These are phyloP conservation scores for Spinus olivaceus DNA, from an alignment of 2,797 vertebrate genomes.

Conservation along the genomic window DNA sequence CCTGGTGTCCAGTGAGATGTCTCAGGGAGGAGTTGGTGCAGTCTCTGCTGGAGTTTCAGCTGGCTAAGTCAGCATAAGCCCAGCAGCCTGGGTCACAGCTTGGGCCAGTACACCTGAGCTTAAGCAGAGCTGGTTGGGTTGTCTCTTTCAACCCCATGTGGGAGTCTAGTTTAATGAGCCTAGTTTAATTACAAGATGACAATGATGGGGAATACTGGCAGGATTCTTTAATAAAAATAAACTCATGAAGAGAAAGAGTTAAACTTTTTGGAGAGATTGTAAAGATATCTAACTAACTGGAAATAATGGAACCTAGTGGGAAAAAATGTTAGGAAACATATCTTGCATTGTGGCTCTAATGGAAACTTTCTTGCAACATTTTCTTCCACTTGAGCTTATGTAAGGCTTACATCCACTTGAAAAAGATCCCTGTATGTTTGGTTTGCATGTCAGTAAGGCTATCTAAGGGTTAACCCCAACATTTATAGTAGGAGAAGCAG, in stretches of 20 bases:
- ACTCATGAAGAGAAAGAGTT: not conserved
- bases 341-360: not conserved
- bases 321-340: not conserved
- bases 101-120: not conserved
- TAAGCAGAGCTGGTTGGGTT: not conserved
- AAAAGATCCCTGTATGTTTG: not conserved
- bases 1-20: not conserved
- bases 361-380: not conserved
- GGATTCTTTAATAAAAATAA: not conserved
- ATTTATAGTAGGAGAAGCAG: not conserved
- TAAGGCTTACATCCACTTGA: not conserved
- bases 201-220: not conserved
- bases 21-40: not conserved
- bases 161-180: not conserved
- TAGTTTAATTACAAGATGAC: not conserved
- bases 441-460: not conserved
- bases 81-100: not conserved
- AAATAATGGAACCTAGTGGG: not conserved
- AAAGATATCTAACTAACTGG: not conserved
- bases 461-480: not conserved
- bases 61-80: not conserved
- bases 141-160: not conserved
- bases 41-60: not conserved
- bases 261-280: not conserved
- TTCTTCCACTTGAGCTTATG: not conserved